Evolutionary conservation across 2,888 invertebrate genomes (phyloP).

Genomic region (Troglohyphantes excavatus): DNA sequence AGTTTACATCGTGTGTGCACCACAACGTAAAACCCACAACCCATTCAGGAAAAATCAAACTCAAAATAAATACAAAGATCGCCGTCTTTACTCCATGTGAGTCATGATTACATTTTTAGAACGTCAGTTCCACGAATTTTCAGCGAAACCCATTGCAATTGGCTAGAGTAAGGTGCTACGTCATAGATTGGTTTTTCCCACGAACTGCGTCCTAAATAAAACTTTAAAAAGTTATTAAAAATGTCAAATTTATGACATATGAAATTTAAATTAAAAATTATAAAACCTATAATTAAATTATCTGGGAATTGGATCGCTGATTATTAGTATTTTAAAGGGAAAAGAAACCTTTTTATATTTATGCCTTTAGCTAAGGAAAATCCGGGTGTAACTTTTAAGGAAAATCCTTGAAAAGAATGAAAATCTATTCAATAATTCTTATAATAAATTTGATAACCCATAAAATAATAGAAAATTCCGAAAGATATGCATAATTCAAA

Average conservation of each 20-base stretch:
- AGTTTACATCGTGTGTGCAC: conserved; percentile 11
- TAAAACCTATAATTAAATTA: not conserved
- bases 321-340: no score
- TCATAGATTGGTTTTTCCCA: conserved; percentile 48
- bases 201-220: not conserved
- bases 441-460: no score
- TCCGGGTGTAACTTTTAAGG: conserved; percentile 2
- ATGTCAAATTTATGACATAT: not conserved
- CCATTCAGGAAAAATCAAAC: conserved; percentile 31
- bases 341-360: no score
- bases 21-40: conserved; percentile 52
- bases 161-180: conserved; percentile 54
- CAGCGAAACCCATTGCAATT: conserved; percentile 51
- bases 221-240: not conserved
- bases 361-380: conserved; percentile 25
- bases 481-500: no score
- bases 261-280: not conserved
- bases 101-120: conserved; percentile 66
- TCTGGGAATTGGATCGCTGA: not conserved
- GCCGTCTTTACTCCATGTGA: conserved; percentile 51
- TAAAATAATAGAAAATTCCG: no score
- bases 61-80: conserved; percentile 47
- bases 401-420: not conserved
- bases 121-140: conserved; percentile 56
- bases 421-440: no score